phyloP scores from a whole-genome alignment of 2,797 vertebrate species.

The Cuculus canorus region DNA sequence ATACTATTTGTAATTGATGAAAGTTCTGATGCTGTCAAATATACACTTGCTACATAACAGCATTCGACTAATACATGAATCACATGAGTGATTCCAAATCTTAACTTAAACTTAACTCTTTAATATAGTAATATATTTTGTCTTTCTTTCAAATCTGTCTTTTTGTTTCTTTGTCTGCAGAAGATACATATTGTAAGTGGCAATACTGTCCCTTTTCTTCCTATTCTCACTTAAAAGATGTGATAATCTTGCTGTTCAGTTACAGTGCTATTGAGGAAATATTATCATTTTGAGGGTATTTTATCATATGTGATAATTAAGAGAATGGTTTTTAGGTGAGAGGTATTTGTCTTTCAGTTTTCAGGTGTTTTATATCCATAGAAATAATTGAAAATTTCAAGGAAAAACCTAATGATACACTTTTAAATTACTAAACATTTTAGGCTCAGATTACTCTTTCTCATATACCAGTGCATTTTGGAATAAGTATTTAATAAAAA shows the following conservation, averaged over 20 bases:
- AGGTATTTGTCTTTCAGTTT: neutral
- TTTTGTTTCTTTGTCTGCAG: neutral
- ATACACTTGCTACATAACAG: neutral
- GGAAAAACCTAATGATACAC: neutral
- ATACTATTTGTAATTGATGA: neutral
- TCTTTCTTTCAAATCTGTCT: neutral
- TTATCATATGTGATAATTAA: neutral
- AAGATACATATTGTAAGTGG: neutral
- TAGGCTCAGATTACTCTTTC: neutral
- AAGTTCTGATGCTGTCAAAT: neutral
- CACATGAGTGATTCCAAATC: neutral
- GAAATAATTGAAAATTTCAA: neutral
- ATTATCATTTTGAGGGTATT: fast-evolving
- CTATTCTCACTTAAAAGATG: neutral
- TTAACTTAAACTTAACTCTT: neutral
- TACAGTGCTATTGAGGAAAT: neutral
- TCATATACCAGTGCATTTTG: neutral
- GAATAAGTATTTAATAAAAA: neutral
- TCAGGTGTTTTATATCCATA: neutral
- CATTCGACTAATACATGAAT: too few species aligned
- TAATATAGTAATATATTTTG: neutral
- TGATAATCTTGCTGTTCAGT: neutral
- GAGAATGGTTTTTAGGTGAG: neutral
- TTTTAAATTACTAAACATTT: neutral
- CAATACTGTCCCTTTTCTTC: neutral